Evolutionary conservation across 2,113 vertebrate species (phyloP), one percentile per base, ranked within the genome.

Genomic region (Lethenteron reissneri): DNA sequence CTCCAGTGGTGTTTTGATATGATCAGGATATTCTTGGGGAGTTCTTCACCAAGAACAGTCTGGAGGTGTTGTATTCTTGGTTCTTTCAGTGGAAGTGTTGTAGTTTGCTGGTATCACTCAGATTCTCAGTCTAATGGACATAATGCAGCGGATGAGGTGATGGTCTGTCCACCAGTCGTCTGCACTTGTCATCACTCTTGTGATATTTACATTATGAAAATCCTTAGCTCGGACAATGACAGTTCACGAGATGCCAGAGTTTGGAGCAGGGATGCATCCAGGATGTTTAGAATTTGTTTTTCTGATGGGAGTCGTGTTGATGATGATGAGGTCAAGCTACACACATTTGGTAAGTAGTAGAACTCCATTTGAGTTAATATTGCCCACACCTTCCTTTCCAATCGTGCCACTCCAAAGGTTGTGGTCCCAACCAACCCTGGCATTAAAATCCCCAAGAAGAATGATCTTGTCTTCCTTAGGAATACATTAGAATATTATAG

Each of bases 401-500:
- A 64, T 64, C 17, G 60, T 15, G 14, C 60, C 60, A 3, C 17
- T 14, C 60, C 60, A 14, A 14, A 64, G 17, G 60, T 64, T 17
- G 14, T 14, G 17, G 60, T 64, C 17, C 14, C 17, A 17, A 7
- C 60, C 60, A 64, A 64, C 60, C 14, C 60, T 64, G 14, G 60
- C 3, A 64, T 64, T 64, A 17, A 64, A 64, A 64, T 64, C 60
- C 60, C 60, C 60, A 64, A 64, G 60, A 17, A 64, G 60, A 64
- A 64, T 64, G 60, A 64, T 64, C 60, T 64, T 64, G 60, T 64
- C 60, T 64, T 14, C 60, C 17, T 64, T 64, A 17, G 60, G 17
- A 17, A 64, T 7, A 17, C 17, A 15, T 64, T 15, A 64, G 17
- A 64, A 3, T 15, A 64, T 64, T 14, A 17, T 15, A 7, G 14